Percentiles rank a stretch among this genome's conserved stretches.
These are phyloP conservation scores for Rattus rattus DNA, from an alignment of 2,113 vertebrate genomes.

Conservation along the genomic window DNA sequence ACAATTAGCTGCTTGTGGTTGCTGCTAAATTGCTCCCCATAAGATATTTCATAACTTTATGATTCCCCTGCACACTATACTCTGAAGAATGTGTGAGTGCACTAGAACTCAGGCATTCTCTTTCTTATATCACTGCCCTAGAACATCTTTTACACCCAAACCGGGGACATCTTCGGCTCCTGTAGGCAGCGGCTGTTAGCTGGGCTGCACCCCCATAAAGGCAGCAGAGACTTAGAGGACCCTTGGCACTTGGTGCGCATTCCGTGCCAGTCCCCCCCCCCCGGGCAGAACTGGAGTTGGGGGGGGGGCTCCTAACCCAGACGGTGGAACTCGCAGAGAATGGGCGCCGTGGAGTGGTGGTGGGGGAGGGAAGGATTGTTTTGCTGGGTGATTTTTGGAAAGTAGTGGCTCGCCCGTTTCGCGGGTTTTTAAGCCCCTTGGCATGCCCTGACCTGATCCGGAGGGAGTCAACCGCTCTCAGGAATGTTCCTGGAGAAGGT, in stretches of 20 bases:
- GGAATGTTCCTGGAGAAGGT: slow-evolving; percentile 81
- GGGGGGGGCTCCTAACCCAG: background rate
- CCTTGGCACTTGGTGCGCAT: background rate
- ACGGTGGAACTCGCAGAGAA: background rate
- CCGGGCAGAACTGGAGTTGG: background rate
- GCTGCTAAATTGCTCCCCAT: slow-evolving; percentile 9
- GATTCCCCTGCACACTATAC: background rate
- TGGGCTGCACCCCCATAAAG: background rate
- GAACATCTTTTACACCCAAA: background rate
- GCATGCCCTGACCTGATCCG: slow-evolving; percentile 81
- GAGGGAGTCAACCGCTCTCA: slow-evolving; percentile 76
- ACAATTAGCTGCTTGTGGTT: slow-evolving; percentile 60
- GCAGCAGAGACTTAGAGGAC: background rate
- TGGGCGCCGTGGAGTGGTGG: background rate
- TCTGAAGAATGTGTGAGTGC: background rate
- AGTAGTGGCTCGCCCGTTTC: slow-evolving; percentile 63
- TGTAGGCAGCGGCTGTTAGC: background rate
- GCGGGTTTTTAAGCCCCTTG: slow-evolving; percentile 77
- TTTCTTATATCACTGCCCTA: background rate
- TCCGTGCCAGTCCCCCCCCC: background rate
- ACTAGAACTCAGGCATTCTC: background rate
- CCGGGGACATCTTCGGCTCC: background rate
- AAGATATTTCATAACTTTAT: slow-evolving; percentile 40
- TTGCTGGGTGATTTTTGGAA: slow-evolving; percentile 30
- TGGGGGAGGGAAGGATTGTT: background rate